These are phyloP conservation scores for Neogale vison DNA, from an alignment of 2,113 vertebrate genomes.

Conservation along the genomic window DNA sequence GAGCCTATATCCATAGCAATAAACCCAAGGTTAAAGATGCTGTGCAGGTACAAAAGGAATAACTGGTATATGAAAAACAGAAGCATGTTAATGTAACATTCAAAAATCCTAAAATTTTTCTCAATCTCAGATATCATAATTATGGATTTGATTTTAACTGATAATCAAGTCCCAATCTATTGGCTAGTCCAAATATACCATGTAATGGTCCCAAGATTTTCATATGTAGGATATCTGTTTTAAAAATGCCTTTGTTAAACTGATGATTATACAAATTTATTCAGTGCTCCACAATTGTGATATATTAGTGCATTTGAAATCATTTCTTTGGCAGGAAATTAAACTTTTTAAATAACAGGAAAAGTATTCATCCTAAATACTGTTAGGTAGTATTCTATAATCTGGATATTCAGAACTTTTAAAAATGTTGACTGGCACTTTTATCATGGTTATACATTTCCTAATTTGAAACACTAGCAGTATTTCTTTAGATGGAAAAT, in stretches of 20 bases:
- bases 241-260: neutral
- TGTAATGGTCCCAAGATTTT: neutral
- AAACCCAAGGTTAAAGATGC: slow-evolving; percentile 93
- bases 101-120: neutral
- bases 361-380: neutral
- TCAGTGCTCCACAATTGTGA: neutral
- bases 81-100: neutral
- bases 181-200: neutral
- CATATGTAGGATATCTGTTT: neutral
- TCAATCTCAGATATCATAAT: neutral
- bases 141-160: slow-evolving; percentile 36
- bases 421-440: neutral
- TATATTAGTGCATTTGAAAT: neutral
- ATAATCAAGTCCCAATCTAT: neutral
- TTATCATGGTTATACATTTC: neutral
- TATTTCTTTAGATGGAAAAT: neutral
- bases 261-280: neutral
- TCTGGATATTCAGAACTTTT: neutral
- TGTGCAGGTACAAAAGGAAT: slow-evolving; percentile 86
- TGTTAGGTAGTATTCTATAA: neutral
- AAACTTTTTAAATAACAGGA: slow-evolving; percentile 4
- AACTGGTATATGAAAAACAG: neutral
- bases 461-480: neutral
- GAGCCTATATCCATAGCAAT: slow-evolving; percentile 92
- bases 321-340: neutral